phyloP scores from a whole-genome alignment of 2,797 vertebrate species.

The Eospalax fontanierii region DNA sequence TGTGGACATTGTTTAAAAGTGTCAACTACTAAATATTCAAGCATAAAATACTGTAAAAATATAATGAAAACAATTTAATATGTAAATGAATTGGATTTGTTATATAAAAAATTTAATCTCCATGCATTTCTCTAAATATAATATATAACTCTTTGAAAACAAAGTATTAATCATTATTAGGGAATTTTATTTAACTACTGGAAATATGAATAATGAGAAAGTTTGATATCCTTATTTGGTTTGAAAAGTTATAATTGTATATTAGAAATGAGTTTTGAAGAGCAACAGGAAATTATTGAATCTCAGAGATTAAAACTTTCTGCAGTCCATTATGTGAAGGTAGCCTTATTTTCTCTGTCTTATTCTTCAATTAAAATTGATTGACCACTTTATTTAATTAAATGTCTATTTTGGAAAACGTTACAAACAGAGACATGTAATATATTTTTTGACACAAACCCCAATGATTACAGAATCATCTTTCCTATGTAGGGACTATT shows the following conservation, averaged over 20 bases:
- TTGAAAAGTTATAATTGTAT: not conserved
- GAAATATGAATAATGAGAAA: not conserved
- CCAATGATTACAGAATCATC: not conserved
- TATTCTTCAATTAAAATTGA: conserved; percentile 3
- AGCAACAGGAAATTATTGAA: conserved; percentile 42
- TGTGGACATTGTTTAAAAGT: not conserved
- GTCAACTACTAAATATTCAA: conserved; percentile 4
- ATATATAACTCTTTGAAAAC: not conserved
- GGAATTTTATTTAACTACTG: not conserved
- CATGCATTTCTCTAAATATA: not conserved
- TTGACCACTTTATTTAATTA: not conserved
- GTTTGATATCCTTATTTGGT: not conserved
- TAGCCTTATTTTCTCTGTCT: not conserved
- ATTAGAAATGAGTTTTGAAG: not conserved
- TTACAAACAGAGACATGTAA: not conserved
- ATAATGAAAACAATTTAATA: not conserved
- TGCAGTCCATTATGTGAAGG: not conserved
- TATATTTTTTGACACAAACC: not conserved
- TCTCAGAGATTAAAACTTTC: not conserved
- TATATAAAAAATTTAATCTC: conserved; percentile 40
- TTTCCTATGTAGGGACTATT: not conserved
- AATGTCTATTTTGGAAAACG: not conserved
- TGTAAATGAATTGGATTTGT: not conserved
- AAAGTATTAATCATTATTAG: not conserved
- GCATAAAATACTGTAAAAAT: not conserved